A percentile compares a stretch with the other conserved stretches of the same genome.
Conservation (phyloP, 2,888 invertebrate genomes). For the Megalurothrips usitatus region DNA sequence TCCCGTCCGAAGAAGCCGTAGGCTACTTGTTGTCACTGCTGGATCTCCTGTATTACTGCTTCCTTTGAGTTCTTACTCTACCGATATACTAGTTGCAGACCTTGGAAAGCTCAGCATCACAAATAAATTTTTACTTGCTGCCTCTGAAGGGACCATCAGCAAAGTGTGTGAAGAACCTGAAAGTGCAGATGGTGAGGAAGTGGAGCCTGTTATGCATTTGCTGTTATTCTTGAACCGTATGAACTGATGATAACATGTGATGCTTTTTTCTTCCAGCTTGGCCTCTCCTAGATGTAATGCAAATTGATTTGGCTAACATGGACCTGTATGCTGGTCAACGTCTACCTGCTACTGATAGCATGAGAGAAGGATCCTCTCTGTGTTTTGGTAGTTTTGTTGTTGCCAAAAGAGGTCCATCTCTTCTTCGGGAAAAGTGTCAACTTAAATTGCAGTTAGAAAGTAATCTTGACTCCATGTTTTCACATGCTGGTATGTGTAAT, state of each 20-base stretch:
- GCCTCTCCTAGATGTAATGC: slow-evolving; percentile 64
- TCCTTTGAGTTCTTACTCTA: slow-evolving; percentile 76
- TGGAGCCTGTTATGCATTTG: slow-evolving; percentile 1
- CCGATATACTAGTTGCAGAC: slow-evolving; percentile 73
- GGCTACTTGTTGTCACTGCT: slow-evolving; percentile 61
- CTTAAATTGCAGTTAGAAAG: slow-evolving; percentile 75
- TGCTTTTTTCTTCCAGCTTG: background rate
- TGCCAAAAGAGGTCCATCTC: slow-evolving; percentile 57
- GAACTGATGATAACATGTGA: no score
- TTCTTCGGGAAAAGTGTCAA: slow-evolving; percentile 78
- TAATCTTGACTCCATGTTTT: slow-evolving; percentile 62
- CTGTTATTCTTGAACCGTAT: background rate
- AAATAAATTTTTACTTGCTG: slow-evolving; percentile 68
- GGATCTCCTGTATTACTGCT: slow-evolving; percentile 78
- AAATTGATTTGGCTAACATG: slow-evolving; percentile 69
- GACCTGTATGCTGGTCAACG: slow-evolving; percentile 65
- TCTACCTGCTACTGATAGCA: slow-evolving; percentile 38
- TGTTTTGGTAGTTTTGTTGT: slow-evolving; percentile 52
- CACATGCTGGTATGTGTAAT: slow-evolving; percentile 43
- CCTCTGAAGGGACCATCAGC: slow-evolving; percentile 54
- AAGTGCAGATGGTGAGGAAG: background rate
- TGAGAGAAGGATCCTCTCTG: slow-evolving; percentile 37
- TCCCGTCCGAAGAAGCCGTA: slow-evolving; percentile 45
- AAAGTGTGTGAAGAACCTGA: slow-evolving; percentile 43
- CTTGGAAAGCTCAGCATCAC: slow-evolving; percentile 71